These are phyloP conservation scores for Platorchestia sp. DNA, from an alignment of 1,140 invertebrate species.

Conservation along the genomic window DNA sequence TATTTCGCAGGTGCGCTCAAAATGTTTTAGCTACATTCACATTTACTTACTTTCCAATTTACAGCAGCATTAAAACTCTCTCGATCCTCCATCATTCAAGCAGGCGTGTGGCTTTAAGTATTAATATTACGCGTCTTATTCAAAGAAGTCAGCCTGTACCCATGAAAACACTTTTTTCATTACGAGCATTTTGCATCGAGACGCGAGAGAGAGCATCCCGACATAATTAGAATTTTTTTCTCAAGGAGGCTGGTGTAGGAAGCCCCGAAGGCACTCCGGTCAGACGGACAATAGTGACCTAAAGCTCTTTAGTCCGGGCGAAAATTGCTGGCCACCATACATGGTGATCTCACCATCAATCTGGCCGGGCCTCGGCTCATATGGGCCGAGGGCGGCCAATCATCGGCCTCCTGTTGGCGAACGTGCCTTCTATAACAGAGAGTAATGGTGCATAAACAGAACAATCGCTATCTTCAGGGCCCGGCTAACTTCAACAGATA, in stretches of 20 bases:
- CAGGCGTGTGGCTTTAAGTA: neutral
- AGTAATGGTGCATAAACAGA: slow-evolving; percentile 47
- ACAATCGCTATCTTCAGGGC: slow-evolving; percentile 28
- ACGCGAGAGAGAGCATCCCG: neutral
- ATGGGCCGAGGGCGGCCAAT: neutral
- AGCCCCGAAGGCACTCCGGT: neutral
- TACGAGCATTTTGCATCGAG: slow-evolving; percentile 6
- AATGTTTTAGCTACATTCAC: neutral
- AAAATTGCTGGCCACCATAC: slow-evolving; percentile 18
- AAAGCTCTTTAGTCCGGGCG: slow-evolving; percentile 33
- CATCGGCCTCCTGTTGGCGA: slow-evolving; percentile 27
- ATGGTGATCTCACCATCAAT: slow-evolving; percentile 31
- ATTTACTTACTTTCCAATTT: neutral
- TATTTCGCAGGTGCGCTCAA: neutral
- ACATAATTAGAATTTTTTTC: slow-evolving; percentile 40
- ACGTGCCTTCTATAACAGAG: slow-evolving; percentile 2
- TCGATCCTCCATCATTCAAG: neutral
- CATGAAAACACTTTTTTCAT: neutral
- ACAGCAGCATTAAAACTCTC: neutral
- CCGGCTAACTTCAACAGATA: neutral
- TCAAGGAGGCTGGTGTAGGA: neutral
- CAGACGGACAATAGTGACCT: slow-evolving; percentile 23
- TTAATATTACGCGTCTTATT: neutral
- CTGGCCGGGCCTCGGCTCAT: neutral
- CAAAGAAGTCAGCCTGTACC: neutral